Evolutionary conservation across 1,140 invertebrate genomes (phyloP).

Genomic region (Eumaeus atala): DNA sequence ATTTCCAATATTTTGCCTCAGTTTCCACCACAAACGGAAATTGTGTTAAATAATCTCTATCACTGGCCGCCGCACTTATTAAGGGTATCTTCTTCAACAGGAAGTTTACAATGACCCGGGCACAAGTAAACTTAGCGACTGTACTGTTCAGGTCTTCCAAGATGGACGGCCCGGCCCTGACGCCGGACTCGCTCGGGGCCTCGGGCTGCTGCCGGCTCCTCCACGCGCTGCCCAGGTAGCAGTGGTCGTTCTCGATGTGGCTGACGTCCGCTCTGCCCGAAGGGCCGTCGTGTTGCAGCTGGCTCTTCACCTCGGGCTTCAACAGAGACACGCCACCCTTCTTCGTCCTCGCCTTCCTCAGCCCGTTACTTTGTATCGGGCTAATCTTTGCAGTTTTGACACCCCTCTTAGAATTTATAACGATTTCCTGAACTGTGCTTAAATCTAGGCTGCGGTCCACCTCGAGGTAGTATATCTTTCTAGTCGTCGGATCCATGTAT

Average conservation of each 20-base stretch:
- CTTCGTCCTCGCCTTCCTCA: slow-evolving; percentile 35
- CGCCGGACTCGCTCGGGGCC: background rate
- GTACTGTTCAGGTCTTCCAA: slow-evolving; percentile 30
- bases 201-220: background rate
- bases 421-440: slow-evolving; percentile 55
- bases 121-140: slow-evolving; percentile 34
- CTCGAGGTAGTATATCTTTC: slow-evolving; percentile 65
- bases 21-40: slow-evolving; percentile 62
- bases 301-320: slow-evolving; percentile 44
- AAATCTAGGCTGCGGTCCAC: slow-evolving; percentile 55
- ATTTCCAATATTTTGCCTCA: slow-evolving; percentile 55
- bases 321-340: slow-evolving; percentile 39
- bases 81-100: slow-evolving; percentile 56
- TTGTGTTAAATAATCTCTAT: slow-evolving; percentile 36
- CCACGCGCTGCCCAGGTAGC: slow-evolving; percentile 36
- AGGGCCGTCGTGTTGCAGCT: slow-evolving; percentile 20
- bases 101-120: slow-evolving; percentile 45
- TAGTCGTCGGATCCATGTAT: slow-evolving; percentile 57
- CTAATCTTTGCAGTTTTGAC: slow-evolving; percentile 47
- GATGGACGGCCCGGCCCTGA: slow-evolving; percentile 28
- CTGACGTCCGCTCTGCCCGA: slow-evolving; percentile 20
- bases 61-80: slow-evolving; percentile 37
- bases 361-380: slow-evolving; percentile 46
- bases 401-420: slow-evolving; percentile 47
- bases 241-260: slow-evolving; percentile 65